Percentiles rank a stretch among this genome's conserved stretches.
Evolutionary conservation across 2,113 vertebrate species (phyloP).

Genomic region (Hippocampus zosterae): DNA sequence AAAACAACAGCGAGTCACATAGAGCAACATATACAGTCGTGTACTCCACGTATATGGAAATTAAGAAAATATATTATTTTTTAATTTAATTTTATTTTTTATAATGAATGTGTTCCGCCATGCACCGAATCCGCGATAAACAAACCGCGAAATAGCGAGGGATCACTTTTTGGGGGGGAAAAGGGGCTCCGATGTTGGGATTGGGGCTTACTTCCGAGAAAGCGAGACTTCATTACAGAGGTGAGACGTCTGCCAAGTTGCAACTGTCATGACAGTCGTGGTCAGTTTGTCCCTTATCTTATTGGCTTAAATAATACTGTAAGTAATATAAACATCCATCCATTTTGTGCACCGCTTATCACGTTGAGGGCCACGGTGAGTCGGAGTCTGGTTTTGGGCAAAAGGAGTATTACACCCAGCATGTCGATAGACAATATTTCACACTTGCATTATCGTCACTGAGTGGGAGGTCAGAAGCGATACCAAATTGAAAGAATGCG

Average conservation of each 20-base stretch:
- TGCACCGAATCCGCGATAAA: too few relatives aligned
- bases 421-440: not conserved
- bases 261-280: not conserved
- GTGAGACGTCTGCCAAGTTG: not conserved
- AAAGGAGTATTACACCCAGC: not conserved
- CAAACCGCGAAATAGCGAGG: too few relatives aligned
- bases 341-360: not conserved
- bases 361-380: not conserved
- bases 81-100: too few relatives aligned
- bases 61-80: too few relatives aligned
- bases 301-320: not conserved
- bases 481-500: not conserved
- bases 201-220: not conserved
- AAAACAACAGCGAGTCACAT: too few relatives aligned
- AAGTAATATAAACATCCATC: not conserved
- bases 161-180: not conserved
- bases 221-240: not conserved
- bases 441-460: not conserved
- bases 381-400: not conserved
- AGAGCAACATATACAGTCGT: too few relatives aligned
- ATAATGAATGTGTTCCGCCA: too few relatives aligned
- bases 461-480: not conserved
- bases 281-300: not conserved
- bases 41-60: too few relatives aligned
- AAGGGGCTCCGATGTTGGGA: not conserved